Evolutionary conservation across 2,113 vertebrate genomes (phyloP), one percentile per base, ranked within the genome.

Genomic region (Herpailurus yagouaroundi): DNA sequence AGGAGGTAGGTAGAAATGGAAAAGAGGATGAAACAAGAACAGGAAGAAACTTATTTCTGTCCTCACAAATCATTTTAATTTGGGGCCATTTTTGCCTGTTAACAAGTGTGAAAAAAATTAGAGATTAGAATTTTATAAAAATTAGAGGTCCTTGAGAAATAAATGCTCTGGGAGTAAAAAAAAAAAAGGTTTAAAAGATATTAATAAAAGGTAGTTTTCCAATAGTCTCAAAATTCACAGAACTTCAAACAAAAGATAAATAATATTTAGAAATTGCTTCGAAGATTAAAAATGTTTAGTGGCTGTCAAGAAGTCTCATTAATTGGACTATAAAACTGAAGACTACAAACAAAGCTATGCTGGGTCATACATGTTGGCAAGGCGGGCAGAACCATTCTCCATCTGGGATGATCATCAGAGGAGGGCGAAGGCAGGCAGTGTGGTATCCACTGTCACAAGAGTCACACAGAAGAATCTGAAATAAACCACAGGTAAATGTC

Each of bases 371-470:
- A 18, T 99, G 99, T 96, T 99, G 99, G 98, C 99, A 99, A 31
- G 99, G 99, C 0, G 99, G 99, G 97, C 99, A 99, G 98, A 99
- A 99, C 99, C 99, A 99, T 93, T 99, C 99, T 98, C 99, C 99
- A 1, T 99, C 99, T 0, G 99, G 99, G 94, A 99, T 99, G 95
- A 99, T 98, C 99, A 99, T 99, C 96, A 99, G 98, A 0, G 99
- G 99, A 16, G 99, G 99, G 5, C 99, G 99, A 86, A 99, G 99
- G 92, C 99, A 99, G 94, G 99, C 99, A 0, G 99, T 99, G 97
- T 99, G 99, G 97, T 99, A 99, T 0, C 99, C 99, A 0, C 99
- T 99, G 97, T 99, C 99, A 96, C 99, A 99, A 0, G 99, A 99
- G 98, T 99, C 99, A 71, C 99, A 99, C 94, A 99, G 98, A 96